Evolutionary conservation across 2,888 invertebrate genomes (phyloP), one percentile per base, ranked within the genome.

Genomic region (Himalopsyche anomala): DNA sequence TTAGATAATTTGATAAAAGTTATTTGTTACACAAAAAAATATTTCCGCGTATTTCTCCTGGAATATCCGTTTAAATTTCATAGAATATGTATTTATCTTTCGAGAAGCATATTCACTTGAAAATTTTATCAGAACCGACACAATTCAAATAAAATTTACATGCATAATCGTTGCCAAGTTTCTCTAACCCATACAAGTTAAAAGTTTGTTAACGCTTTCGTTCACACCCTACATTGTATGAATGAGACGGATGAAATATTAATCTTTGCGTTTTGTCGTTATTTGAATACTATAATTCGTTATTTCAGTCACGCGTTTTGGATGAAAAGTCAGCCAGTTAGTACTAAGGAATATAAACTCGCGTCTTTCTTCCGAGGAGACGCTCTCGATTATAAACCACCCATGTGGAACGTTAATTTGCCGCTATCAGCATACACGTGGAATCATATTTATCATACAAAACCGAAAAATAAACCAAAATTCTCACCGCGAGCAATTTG

Each of bases 221-320:
- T 74, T 74, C 28, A 74, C 74, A 36, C 74, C 38, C 74, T 15
- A 36, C 12, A 74, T 38, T 36, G 28, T 36, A 36, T 74, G 36
- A 74, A 19, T 74, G 28, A 74, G 36, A 36, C 15, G 11, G 36
- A 38, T 36, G 74, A 74, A 36, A 74, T 74, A 74, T 74, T 74
- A 36, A 74, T 38, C 28, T 74, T 74, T 74, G 4, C 74, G 36
- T 74, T 74, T 74, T 74, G 36, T 28, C 62, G 28, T 62, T 62
- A 62, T 62, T 62, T 62, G 62, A 62, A 62, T 19, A 19, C 62
- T 19, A 74, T 74, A 36, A 36, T 74, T 36, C 28, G 74, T 74
- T 74, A 74, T 74, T 74, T 74, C 74, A 74, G 74, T 74, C 74
- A 74, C 74, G 74, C 15, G 36, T 74, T 74, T 74, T 38, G 74